Evolutionary conservation across 2,113 vertebrate genomes (phyloP).

Genomic region (Laticauda colubrina): DNA sequence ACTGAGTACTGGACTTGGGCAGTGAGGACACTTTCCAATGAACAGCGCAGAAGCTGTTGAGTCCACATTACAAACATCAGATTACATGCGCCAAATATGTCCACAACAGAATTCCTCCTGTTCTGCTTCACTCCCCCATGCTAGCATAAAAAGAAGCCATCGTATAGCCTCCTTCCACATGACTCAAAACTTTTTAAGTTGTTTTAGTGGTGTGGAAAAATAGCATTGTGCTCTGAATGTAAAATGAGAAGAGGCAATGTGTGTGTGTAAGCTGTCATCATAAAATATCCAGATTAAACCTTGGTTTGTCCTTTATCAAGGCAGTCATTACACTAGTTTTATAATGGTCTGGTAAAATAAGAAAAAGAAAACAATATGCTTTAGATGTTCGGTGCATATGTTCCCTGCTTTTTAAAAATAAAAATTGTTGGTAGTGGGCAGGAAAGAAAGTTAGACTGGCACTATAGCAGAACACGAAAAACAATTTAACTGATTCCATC

Average conservation of each 20-base stretch:
- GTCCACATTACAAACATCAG: background rate
- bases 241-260: background rate
- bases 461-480: background rate
- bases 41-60: background rate
- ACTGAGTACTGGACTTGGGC: background rate
- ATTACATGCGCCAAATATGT: background rate
- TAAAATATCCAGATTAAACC: constrained; percentile 23
- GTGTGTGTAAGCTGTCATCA: constrained; percentile 20
- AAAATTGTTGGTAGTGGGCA: background rate
- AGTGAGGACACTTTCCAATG: background rate
- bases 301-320: background rate
- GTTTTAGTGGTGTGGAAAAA: background rate
- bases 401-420: background rate
- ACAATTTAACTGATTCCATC: background rate
- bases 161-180: background rate
- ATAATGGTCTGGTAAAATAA: background rate
- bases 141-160: background rate
- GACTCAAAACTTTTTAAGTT: background rate
- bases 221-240: background rate
- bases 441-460: background rate
- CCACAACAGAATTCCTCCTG: background rate
- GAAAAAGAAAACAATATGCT: background rate
- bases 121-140: background rate
- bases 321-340: background rate
- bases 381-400: background rate